Base-by-base conservation (phyloP, 2,888 invertebrate genomes). In the Aleiodes alternator region DNA sequence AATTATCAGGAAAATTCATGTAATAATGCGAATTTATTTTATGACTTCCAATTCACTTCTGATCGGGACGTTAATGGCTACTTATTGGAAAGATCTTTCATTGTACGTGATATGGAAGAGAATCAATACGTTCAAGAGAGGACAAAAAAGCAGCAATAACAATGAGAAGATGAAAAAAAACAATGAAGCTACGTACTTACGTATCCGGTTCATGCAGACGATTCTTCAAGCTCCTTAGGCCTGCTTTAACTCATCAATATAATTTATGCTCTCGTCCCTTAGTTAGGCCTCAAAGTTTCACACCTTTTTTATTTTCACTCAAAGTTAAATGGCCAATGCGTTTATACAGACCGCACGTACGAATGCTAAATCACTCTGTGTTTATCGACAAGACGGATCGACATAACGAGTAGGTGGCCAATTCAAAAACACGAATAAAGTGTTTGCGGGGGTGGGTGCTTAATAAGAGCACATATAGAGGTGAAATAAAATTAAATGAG, bases 361-460 rank as follows among this genome's bases (percentile, higher is more conserved):
- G 76, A 78, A 79, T 77, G 76, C 80, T 80, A 79, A 80, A 80
- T 80, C 80, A 80, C 76, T 48, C 69, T 31, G 75, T 74, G 79
- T 77, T 78, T 80, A 80, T 80, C 80, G 78, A 74, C 69, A 70
- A 77, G 76, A 66, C 72, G 77, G 72, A 80, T 80, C 80, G 80
- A 80, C 76, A 75, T 80, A 80, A 80, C 80, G 80, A 80, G 78
- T 78, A 80, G 80, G 78, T 80, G 70, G 76, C 55, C 72, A 31
- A 55, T 61, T 34, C 64, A 50, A 53, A 66, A 55, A 51, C 50
- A 66, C 50, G 50, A 66, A 70, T 69, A 74, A 71, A 64, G 64
- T 64, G 64, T 43, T 43, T 64, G 64, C 64, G 64, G 64, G 64
- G 64, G 64, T 61, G 61, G 61, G 56, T 61, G 43, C 56, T 14